Evolutionary conservation across 2,797 vertebrate genomes (phyloP).

Genomic region (Bovichtus diacanthus): DNA sequence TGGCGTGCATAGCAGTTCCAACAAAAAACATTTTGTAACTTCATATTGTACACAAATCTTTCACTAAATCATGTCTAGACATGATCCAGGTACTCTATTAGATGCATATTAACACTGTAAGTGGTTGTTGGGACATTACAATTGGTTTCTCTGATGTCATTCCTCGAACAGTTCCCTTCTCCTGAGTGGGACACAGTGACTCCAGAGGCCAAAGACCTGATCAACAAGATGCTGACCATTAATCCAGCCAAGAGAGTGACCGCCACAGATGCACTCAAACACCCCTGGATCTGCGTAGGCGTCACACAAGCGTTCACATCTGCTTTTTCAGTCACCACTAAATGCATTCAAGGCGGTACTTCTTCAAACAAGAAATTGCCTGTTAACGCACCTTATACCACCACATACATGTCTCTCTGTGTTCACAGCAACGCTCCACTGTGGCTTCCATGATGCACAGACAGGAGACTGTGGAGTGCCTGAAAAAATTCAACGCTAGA

Average conservation of each 20-base stretch:
- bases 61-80: background rate
- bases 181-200: constrained; percentile 99
- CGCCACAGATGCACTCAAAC: constrained; percentile 94
- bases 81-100: background rate
- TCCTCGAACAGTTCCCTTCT: constrained; percentile 91
- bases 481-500: constrained; percentile 98
- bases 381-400: background rate
- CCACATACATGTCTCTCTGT: constrained; percentile 24
- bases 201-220: constrained; percentile 98
- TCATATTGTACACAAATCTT: no score
- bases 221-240: constrained; percentile 99
- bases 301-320: constrained; percentile 4
- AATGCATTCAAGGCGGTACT: rapidly evolving
- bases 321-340: background rate
- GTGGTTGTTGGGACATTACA: background rate
- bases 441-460: constrained; percentile 99
- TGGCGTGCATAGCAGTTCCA: background rate
- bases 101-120: background rate
- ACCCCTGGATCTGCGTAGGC: constrained; percentile 98
- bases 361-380: background rate
- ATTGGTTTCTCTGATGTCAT: background rate
- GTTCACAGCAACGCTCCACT: constrained; percentile 94
- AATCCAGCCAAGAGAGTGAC: constrained; percentile 96
- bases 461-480: constrained; percentile 97
- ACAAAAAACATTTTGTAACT: background rate